Base-by-base conservation (phyloP, 1,140 invertebrate genomes). In the Drosophila sp. region DNA sequence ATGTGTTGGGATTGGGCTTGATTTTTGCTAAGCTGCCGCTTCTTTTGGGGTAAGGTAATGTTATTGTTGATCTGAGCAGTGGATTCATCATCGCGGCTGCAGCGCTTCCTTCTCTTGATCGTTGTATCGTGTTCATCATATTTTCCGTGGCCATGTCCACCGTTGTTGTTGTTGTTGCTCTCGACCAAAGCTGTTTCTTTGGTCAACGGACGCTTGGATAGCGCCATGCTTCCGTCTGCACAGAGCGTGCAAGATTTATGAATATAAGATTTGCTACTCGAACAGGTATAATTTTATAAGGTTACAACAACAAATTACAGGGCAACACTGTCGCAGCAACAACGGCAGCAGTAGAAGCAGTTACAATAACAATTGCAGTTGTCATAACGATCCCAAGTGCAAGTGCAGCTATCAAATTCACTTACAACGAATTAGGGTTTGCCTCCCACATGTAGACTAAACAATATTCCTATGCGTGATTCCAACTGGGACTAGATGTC, bases 11-110 rank as follows among this genome's bases (percentile, higher is more conserved):
- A 10, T 75, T 80, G 23, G 54, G 70, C 25, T 70, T 68, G 68
- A 76, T 70, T 54, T 73, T 73, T 67, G 55, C 65, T 67, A 93
- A 91, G 27, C 94, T 93, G 3, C 92, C 94, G 38, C 73, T 95
- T 95, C 89, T 95, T 95, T 72, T 95, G 94, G 3, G 94, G 94
- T 69, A 95, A 41, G 38, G 60, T 74, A 10, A 78, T 75, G 54
- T 89, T 89, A 66, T 87, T 90, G 66, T 74, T 85, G 25, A 56
- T 78, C 33, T 40, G 76, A 64, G 38, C 58, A 38, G 73, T 32
- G 1, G 81, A 54, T 44, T 92, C 91, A 27, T 92, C 91, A 65
- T 92, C 91, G 58, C 91, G 90, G 70, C 84, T 90, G 70, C 79
- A 83, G 11, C 91, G 91, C 44, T 92, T 92, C 72, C 91, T 86